Evolutionary conservation across 1,140 invertebrate genomes (phyloP), one percentile per base, ranked within the genome.

Genomic region (Drosophila quadrilineata): DNA sequence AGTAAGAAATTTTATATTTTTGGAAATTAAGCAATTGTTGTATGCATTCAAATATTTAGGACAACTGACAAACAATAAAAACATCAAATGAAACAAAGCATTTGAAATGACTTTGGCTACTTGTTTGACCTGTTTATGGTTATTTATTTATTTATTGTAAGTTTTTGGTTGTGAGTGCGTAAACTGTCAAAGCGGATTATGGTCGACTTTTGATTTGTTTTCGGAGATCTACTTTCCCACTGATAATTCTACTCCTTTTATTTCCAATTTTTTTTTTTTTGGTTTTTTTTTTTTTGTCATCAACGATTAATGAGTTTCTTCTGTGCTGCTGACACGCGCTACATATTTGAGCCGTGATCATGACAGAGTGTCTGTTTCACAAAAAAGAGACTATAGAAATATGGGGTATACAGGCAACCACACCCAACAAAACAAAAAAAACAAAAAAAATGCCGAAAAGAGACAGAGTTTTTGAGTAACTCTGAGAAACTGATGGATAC

Each of bases 241-340:
- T 56, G 73, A 71, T 71, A 76, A 75, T 76, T 76, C 58, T 49
- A 75, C n/a, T n/a, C n/a, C n/a, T n/a, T n/a, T n/a, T n/a, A n/a
- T n/a, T n/a, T n/a, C n/a, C n/a, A n/a, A n/a, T n/a, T n/a, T n/a
- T n/a, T n/a, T n/a, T n/a, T n/a, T n/a, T n/a, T n/a, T n/a, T n/a
- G n/a, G n/a, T n/a, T n/a, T n/a, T n/a, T n/a, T n/a, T n/a, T n/a
- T n/a, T 63, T 79, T 63, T 71, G 75, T 71, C 70, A 74, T 77
- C 71, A 50, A 79, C 75, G 75, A 79, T 79, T 79, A 71, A 79
- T 79, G 77, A 72, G 40, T 66, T 75, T 74, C 53, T 59, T 74
- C 69, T 66, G 62, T 60, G 38, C 62, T 45, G 56, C 46, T 79
- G 75, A 79, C 75, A 79, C 56, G 62, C 62, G 62, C 59, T 60